Conservation (phyloP, 2,888 invertebrate genomes). For the Drosophila buzzatii region DNA sequence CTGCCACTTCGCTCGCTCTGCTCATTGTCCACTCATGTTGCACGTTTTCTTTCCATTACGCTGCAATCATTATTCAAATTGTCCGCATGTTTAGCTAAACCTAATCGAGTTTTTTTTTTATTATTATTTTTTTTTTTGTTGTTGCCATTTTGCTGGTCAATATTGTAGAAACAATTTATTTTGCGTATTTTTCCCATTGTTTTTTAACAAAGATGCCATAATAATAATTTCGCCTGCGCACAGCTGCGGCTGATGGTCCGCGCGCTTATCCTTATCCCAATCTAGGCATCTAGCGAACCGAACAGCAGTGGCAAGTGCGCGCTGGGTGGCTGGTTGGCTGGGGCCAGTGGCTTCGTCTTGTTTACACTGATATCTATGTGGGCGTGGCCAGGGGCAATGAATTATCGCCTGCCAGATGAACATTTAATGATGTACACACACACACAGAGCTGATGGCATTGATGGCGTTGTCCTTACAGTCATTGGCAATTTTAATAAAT, state of each 20-base stretch:
- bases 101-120: background rate
- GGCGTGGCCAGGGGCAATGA: slow-evolving; percentile 61
- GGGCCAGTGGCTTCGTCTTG: slow-evolving; percentile 26
- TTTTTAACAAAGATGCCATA: slow-evolving; percentile 36
- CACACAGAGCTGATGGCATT: slow-evolving; percentile 35
- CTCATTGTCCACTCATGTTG: background rate
- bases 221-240: slow-evolving; percentile 43
- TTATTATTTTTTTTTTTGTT: background rate
- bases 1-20: background rate
- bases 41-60: background rate
- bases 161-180: slow-evolving; percentile 23
- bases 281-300: slow-evolving; percentile 2
- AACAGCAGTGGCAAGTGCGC: no score
- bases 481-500: slow-evolving; percentile 78
- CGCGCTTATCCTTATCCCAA: slow-evolving; percentile 20
- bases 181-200: slow-evolving; percentile 44
- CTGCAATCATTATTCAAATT: slow-evolving; percentile 18
- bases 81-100: background rate
- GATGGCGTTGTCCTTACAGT: slow-evolving; percentile 52
- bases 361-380: slow-evolving; percentile 35
- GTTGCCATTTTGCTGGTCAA: slow-evolving; percentile 11
- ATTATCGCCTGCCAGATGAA: slow-evolving; percentile 79
- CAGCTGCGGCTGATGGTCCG: slow-evolving; percentile 62
- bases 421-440: slow-evolving; percentile 77
- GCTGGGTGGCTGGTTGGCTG: no score